Base-by-base conservation (phyloP, 2,797 vertebrate species). In the Picus viridis region DNA sequence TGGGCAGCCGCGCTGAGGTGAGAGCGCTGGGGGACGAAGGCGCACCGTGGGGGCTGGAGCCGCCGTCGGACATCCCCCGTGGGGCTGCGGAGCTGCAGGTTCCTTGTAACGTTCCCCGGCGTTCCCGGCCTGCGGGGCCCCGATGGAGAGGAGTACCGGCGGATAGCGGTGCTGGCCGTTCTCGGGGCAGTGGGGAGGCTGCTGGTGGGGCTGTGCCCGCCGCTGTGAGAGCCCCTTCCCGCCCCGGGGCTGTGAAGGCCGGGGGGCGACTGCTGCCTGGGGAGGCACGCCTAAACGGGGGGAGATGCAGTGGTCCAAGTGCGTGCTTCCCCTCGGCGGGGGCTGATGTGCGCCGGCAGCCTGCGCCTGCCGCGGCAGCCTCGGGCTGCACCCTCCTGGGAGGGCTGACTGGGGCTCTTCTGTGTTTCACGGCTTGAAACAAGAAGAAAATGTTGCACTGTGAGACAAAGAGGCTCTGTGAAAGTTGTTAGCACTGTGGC, bases 231-330 rank as follows among this genome's bases (percentile, higher is more conserved):
- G 36, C 18, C 22, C 29, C 47, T 70, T 32, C 58, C 26, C 19
- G 2, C 22, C 17, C 15, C 26, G 19, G 72, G 54, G 2, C 61
- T 6, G 34, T 2, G 73, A 39, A 29, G 71, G 30, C 32, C 2
- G 17, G 16, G 24, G 17, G 41, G 13, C 5, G 17, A 4, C 41
- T 16, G n/a, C 39, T 26, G 56, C 41, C 54, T 24, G 23, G 24
- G 10, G 43, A 20, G 19, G 10, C 10, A 8, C 24, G 2, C 17
- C 12, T 20, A 2, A 8, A 27, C 30, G 14, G 5, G 64, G 4
- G 8, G 19, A 8, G 58, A 3, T 6, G 32, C 16, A 1, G 41
- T 3, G 29, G 20, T 8, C 1, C 13, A 0, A 9, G 57, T 1
- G 57, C 24, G 20, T 39, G 16, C 11, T 18, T 36, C 34, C 20